These are phyloP conservation scores for Bombus confusus DNA, from an alignment of 1,140 invertebrate genomes.

Conservation along the genomic window DNA sequence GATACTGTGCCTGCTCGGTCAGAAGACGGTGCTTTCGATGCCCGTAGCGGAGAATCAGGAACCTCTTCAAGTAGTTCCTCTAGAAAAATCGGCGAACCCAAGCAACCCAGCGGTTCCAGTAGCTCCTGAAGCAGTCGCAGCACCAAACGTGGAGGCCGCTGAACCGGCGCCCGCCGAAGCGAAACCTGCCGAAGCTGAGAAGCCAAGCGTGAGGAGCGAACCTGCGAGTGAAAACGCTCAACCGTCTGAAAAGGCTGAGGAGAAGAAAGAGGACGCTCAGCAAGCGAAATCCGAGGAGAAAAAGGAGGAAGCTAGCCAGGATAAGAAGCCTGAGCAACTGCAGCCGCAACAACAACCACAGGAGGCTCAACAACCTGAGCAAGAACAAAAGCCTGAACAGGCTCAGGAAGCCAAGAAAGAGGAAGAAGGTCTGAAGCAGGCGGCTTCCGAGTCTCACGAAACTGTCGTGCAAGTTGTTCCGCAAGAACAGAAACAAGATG, in stretches of 20 bases:
- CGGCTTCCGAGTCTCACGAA: slow-evolving; percentile 57
- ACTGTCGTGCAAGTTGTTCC: slow-evolving; percentile 38
- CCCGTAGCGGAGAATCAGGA: slow-evolving; percentile 71
- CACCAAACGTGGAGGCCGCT: neutral
- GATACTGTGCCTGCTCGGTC: slow-evolving; percentile 72
- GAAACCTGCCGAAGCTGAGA: neutral
- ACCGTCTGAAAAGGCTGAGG: slow-evolving; percentile 31
- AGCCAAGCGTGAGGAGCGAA: neutral
- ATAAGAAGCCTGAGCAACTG: slow-evolving; percentile 15
- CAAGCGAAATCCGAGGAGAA: slow-evolving; percentile 49
- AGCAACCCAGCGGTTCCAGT: neutral
- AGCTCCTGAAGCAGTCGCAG: neutral
- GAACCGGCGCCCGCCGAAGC: slow-evolving; percentile 11
- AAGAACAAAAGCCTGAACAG: neutral
- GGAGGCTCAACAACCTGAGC: neutral
- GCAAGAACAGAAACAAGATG: slow-evolving; percentile 22
- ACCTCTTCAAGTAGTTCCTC: slow-evolving; percentile 48
- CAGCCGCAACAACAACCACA: slow-evolving; percentile 23
- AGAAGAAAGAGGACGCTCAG: slow-evolving; percentile 58
- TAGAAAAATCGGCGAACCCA: slow-evolving; percentile 49
- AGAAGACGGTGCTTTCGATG: slow-evolving; percentile 68
- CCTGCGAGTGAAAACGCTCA: slow-evolving; percentile 28
- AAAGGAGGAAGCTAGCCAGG: slow-evolving; percentile 7
- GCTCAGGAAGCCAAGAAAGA: slow-evolving; percentile 35
- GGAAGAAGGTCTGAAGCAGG: slow-evolving; percentile 63